phyloP scores from a whole-genome alignment of 1,140 invertebrate genomes.

The Microplitis demolitor region DNA sequence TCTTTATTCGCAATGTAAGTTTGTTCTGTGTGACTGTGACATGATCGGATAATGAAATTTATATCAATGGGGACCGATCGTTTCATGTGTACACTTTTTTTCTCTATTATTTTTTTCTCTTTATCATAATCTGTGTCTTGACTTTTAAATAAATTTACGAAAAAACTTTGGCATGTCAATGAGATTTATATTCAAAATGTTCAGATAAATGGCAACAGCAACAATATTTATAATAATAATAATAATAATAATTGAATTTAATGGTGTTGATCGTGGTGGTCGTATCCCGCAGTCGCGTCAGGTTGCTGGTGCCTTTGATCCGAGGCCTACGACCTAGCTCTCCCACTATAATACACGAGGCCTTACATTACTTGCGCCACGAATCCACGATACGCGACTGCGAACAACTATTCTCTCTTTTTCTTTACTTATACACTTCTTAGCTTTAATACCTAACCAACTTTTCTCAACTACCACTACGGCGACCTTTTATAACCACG shows the following conservation, averaged over 20 bases:
- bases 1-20: neutral
- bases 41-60: conserved; percentile 25
- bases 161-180: neutral
- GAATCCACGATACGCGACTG: neutral
- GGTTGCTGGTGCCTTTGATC: conserved; percentile 30
- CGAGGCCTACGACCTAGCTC: conserved; percentile 30
- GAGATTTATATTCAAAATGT: neutral
- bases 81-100: neutral
- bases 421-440: neutral
- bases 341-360: conserved; percentile 22
- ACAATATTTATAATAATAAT: neutral
- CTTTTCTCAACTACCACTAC: neutral
- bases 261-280: neutral
- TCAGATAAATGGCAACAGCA: neutral
- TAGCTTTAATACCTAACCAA: neutral
- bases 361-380: neutral
- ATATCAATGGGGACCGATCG: conserved; percentile 22
- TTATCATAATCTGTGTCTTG: neutral
- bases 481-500: neutral
- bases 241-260: neutral
- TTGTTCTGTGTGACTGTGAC: conserved; percentile 5
- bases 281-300: conserved; percentile 14
- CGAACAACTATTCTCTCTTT: conserved; percentile 2
- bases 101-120: neutral
- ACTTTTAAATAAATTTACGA: neutral